phyloP scores from a whole-genome alignment of 2,888 invertebrate genomes.

The Cyaniris semiargus region DNA sequence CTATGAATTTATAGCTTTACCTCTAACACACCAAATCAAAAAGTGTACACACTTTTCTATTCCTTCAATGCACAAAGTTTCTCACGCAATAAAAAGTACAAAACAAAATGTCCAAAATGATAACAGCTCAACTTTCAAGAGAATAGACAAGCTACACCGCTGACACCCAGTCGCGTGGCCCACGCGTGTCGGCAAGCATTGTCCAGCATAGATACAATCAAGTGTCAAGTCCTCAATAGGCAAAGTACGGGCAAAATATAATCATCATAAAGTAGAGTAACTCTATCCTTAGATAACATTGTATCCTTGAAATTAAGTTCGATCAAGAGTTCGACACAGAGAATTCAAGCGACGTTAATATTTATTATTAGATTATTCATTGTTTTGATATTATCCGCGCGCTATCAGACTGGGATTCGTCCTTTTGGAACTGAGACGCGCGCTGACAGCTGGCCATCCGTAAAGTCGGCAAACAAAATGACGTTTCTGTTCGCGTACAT shows the following conservation, averaged over 20 bases:
- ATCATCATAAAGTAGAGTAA: too few species aligned
- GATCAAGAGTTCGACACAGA: background rate
- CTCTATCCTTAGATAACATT: too few species aligned
- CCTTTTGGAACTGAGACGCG: too few species aligned
- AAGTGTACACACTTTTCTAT: too few species aligned
- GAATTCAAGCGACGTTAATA: background rate
- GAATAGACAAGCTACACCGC: slow-evolving; percentile 37
- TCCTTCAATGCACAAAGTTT: background rate
- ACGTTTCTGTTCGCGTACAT: too few species aligned
- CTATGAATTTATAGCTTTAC: too few species aligned
- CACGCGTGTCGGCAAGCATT: slow-evolving; percentile 51
- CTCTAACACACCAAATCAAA: too few species aligned
- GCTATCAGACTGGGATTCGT: too few species aligned
- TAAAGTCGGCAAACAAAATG: too few species aligned
- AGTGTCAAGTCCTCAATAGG: slow-evolving; percentile 24
- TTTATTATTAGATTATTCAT: too few species aligned
- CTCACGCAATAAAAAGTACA: slow-evolving; percentile 16
- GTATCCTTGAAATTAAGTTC: background rate
- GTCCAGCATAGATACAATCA: slow-evolving; percentile 30
- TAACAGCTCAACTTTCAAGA: slow-evolving; percentile 25
- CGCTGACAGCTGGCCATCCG: too few species aligned
- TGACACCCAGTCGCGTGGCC: slow-evolving; percentile 59
- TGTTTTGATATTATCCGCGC: too few species aligned
- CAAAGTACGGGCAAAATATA: background rate
- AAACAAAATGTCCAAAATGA: background rate